phyloP scores from a whole-genome alignment of 1,140 invertebrate genomes.

The Caenorhabditis latens region DNA sequence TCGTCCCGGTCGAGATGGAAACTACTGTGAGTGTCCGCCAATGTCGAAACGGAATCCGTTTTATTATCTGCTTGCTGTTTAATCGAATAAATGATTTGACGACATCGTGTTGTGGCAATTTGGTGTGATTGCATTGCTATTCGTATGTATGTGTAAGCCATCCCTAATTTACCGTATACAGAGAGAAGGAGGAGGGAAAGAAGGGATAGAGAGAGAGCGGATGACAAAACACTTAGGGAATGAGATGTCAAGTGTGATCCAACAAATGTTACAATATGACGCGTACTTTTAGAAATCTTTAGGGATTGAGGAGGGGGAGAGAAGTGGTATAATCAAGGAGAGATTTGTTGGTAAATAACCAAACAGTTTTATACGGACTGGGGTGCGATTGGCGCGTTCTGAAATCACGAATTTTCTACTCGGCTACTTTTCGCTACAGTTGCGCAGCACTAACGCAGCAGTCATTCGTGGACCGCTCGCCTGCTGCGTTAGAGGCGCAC shows the following conservation, averaged over 20 bases:
- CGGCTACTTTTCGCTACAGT: too few relatives aligned
- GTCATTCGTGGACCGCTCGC: too few relatives aligned
- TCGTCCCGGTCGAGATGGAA: slow-evolving; percentile 14
- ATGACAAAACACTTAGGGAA: slow-evolving; percentile 52
- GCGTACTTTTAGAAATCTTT: neutral
- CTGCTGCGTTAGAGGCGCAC: too few relatives aligned
- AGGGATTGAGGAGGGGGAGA: neutral
- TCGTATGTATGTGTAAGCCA: neutral
- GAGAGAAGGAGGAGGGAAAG: neutral
- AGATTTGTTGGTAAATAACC: neutral
- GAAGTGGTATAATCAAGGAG: neutral
- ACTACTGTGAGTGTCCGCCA: slow-evolving; percentile 35
- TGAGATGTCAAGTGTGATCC: slow-evolving; percentile 42
- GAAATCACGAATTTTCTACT: too few relatives aligned
- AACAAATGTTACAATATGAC: slow-evolving; percentile 25
- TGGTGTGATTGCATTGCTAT: slow-evolving; percentile 16
- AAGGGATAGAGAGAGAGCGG: neutral
- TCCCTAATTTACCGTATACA: slow-evolving; percentile 1
- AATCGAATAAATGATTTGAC: slow-evolving; percentile 39
- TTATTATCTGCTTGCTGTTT: neutral
- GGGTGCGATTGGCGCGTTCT: too few relatives aligned
- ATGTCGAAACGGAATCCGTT: slow-evolving; percentile 14
- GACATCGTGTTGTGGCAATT: neutral
- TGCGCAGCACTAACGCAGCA: too few relatives aligned
- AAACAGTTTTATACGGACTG: too few relatives aligned